Evolutionary conservation across 1,140 invertebrate genomes (phyloP), one percentile per base, ranked within the genome.

Genomic region (Apocrypta bakeri): DNA sequence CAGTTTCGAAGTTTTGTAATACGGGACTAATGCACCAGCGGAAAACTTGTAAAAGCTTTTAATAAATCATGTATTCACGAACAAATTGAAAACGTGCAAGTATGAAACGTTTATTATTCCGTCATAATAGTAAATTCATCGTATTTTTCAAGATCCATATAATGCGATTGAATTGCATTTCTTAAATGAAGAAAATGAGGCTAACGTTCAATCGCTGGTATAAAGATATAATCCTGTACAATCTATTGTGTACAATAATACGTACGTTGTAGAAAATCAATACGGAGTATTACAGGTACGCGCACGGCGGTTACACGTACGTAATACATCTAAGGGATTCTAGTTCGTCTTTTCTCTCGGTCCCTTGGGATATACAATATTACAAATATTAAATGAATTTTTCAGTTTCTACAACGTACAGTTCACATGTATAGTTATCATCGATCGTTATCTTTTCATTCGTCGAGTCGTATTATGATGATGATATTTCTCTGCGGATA

Each of bases 1-100:
- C 17, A 56, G 48, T 56, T 56, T 56, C 48, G 0, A 56, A 56
- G 21, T 56, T 56, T 56, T 56, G 2, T n/a, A 56, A 56, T 56
- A 56, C 6, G 3, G 4, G 17, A 56, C 17, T 48, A 56, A 56
- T 56, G 48, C 48, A n/a, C 21, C 48, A n/a, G 48, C 17, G 14
- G 21, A 56, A 56, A 56, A 56, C 2, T 56, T 56, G 48, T 56
- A 56, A 56, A 17, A 56, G 68, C 68, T 61, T 75, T 27, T 40
- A 33, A 75, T 75, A 75, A 61, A 75, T 75, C 73, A 63, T 61
- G 29, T 17, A 37, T 31, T 69, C 27, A 33, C 29, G 71, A 17
- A 48, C 12, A 69, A 56, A 56, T 56, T 4, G 48, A 56, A 56
- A n/a, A 4, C 42, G 42, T 6, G 37, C 12, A 73, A 40, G 27